Evolutionary conservation across 2,113 vertebrate genomes (phyloP).

Genomic region (Oxyruncus cristatus): DNA sequence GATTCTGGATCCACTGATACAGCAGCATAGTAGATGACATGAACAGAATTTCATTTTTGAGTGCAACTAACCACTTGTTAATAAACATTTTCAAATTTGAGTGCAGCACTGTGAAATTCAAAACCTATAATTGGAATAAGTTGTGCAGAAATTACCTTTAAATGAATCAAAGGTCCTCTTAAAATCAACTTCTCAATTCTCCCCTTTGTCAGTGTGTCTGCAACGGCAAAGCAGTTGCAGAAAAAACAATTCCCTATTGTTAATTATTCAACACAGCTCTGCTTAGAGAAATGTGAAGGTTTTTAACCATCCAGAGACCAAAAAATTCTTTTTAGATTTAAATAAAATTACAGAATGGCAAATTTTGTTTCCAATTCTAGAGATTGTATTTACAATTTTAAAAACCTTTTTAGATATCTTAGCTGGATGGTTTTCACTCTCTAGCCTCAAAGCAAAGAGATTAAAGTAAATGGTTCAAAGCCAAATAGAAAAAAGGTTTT

Average conservation of each 20-base stretch:
- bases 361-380: neutral
- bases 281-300: neutral
- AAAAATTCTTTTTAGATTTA: neutral
- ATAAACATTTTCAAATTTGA: neutral
- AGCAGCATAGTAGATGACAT: neutral
- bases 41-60: neutral
- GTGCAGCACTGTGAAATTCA: neutral
- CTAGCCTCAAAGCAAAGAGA: neutral
- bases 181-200: neutral
- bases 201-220: neutral
- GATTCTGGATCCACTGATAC: neutral
- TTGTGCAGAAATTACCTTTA: neutral
- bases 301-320: neutral
- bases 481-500: neutral
- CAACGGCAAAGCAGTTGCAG: neutral
- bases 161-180: neutral
- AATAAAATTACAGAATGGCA: neutral
- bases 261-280: neutral
- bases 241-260: neutral
- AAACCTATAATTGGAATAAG: neutral
- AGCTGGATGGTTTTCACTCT: neutral
- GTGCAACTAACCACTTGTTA: neutral
- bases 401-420: neutral
- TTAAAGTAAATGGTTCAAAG: constrained; percentile 20
- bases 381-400: neutral